A percentile compares a stretch with the other conserved stretches of the same genome.
Evolutionary conservation across 2,797 vertebrate genomes (phyloP).

Genomic region (Onychomys torridus): DNA sequence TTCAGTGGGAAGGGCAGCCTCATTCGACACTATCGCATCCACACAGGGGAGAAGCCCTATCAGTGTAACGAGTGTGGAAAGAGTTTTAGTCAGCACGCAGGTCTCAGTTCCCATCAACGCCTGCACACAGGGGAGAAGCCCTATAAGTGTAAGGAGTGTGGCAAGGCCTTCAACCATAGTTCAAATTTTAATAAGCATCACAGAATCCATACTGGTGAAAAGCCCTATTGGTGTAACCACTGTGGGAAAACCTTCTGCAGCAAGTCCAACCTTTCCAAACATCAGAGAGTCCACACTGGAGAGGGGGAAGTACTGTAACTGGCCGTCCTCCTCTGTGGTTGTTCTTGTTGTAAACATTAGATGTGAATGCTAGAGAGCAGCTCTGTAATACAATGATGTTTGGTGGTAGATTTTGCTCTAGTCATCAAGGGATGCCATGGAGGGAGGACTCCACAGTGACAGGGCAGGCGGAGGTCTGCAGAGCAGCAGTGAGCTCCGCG

Average conservation of each 20-base stretch:
- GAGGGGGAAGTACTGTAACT: conserved; percentile 72
- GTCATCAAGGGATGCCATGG: not conserved
- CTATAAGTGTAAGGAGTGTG: conserved; percentile 83
- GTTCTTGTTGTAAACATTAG: conserved; percentile 27
- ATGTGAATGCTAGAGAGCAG: conserved; percentile 45
- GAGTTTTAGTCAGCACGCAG: conserved; percentile 82
- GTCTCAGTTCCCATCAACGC: conserved; percentile 84
- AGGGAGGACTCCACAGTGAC: not conserved
- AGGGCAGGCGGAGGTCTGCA: not conserved
- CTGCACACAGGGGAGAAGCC: conserved; percentile 84
- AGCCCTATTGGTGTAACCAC: conserved; percentile 80
- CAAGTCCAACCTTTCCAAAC: conserved; percentile 83
- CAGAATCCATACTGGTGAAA: conserved; percentile 84
- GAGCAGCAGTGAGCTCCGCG: not conserved
- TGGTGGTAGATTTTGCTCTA: conserved; percentile 54
- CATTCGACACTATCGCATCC: conserved; percentile 84
- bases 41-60: conserved; percentile 83
- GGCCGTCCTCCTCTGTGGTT: no score
- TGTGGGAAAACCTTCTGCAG: conserved; percentile 83
- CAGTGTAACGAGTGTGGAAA: conserved; percentile 81
- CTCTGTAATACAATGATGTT: conserved; percentile 23
- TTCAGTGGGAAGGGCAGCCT: conserved; percentile 84
- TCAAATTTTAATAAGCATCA: conserved; percentile 86
- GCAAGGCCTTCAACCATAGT: conserved; percentile 84
- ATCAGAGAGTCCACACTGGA: conserved; percentile 78